phyloP scores from a whole-genome alignment of 2,888 invertebrate genomes.

The Leuctra nigra region DNA sequence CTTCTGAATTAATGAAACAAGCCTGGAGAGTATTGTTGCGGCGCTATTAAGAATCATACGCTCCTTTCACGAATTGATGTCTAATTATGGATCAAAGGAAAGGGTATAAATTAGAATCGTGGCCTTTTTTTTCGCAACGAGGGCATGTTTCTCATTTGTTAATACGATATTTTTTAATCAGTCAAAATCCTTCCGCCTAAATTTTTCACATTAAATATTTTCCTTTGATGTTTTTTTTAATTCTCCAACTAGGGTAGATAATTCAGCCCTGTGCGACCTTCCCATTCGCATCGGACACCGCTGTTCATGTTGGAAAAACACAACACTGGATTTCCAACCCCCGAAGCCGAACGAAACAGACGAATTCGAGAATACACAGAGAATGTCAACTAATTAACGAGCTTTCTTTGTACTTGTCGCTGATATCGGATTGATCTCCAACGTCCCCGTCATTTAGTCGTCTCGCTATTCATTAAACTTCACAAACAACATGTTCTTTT shows the following conservation, averaged over 20 bases:
- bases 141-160: neutral
- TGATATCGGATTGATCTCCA: conserved; percentile 5
- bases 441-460: neutral
- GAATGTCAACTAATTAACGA: conserved; percentile 17
- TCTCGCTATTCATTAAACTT: conserved; percentile 3
- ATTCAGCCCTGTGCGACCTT: neutral
- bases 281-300: neutral
- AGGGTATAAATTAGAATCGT: too few relatives aligned
- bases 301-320: conserved; percentile 1
- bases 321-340: neutral
- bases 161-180: conserved; percentile 1
- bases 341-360: too few relatives aligned
- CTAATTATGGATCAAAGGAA: too few relatives aligned
- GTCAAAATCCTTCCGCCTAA: neutral
- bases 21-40: too few relatives aligned
- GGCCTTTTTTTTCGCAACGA: too few relatives aligned
- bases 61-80: too few relatives aligned
- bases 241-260: neutral
- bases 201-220: conserved; percentile 6
- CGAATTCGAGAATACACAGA: neutral
- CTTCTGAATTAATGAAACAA: too few relatives aligned
- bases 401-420: conserved; percentile 10
- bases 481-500: neutral
- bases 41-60: too few relatives aligned
- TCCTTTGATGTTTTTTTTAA: conserved; percentile 3